Evolutionary conservation across 2,113 vertebrate genomes (phyloP).

Genomic region (Seriola dumerili): DNA sequence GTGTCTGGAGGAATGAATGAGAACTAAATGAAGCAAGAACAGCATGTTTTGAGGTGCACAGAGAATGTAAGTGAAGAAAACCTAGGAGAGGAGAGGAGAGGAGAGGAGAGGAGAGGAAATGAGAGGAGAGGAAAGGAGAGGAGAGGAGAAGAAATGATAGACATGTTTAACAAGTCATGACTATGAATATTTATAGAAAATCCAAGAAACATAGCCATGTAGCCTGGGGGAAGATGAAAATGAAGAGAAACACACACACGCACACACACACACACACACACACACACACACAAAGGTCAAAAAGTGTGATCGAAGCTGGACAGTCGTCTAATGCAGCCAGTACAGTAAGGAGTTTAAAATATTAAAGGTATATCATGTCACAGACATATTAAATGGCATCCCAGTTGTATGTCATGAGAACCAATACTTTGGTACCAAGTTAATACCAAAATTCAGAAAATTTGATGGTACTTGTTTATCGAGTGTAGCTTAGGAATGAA

Average conservation of each 20-base stretch:
- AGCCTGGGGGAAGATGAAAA: slow-evolving; percentile 23
- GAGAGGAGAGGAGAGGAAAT: slow-evolving; percentile 2
- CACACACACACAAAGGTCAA: slow-evolving; percentile 3
- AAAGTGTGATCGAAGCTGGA: slow-evolving; percentile 23
- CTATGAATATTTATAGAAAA: slow-evolving; percentile 57
- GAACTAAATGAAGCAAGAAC: not conserved
- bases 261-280: slow-evolving; percentile 2
- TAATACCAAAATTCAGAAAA: too few relatives aligned
- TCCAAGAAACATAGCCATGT: slow-evolving; percentile 25
- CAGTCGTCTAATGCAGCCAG: slow-evolving; percentile 14
- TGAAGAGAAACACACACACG: slow-evolving; percentile 14
- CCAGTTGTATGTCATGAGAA: not conserved
- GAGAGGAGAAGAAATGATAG: slow-evolving; percentile 19
- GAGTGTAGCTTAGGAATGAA: too few relatives aligned
- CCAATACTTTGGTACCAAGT: too few relatives aligned
- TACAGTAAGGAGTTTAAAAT: not conserved
- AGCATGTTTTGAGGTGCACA: not conserved
- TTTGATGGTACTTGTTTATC: too few relatives aligned
- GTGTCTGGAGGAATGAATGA: not conserved
- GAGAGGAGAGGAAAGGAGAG: slow-evolving; percentile 6
- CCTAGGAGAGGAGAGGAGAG: not conserved
- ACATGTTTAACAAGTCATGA: slow-evolving; percentile 43
- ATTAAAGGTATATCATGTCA: not conserved
- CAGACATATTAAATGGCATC: not conserved
- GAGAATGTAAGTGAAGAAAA: slow-evolving; percentile 2